Evolutionary conservation across 2,113 vertebrate genomes (phyloP).

Genomic region (Nicator chloris): DNA sequence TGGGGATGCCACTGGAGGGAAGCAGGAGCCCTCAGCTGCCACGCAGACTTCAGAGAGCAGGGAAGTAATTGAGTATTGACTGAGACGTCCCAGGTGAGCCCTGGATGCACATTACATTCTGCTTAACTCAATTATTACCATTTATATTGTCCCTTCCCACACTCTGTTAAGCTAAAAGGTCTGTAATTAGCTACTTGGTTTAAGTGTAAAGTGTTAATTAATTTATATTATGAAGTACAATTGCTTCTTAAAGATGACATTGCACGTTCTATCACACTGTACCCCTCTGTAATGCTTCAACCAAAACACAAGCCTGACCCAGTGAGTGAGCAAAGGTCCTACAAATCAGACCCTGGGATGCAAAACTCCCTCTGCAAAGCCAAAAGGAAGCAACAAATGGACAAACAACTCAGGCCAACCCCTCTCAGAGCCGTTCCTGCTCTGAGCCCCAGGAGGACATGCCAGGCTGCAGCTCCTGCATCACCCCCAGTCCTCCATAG

Average conservation of each 20-base stretch:
- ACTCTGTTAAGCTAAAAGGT: constrained; percentile 39
- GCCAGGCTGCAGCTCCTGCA: background rate
- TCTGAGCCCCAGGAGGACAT: background rate
- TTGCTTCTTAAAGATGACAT: background rate
- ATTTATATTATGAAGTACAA: constrained; percentile 18
- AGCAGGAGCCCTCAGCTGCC: background rate
- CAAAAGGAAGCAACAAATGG: background rate
- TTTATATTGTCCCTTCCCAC: constrained; percentile 3
- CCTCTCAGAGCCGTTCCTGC: too few relatives aligned
- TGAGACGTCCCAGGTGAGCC: constrained; percentile 4
- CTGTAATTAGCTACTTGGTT: constrained; percentile 57
- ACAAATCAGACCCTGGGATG: background rate
- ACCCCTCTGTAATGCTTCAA: background rate
- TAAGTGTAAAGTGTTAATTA: constrained; percentile 39
- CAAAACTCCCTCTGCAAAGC: background rate
- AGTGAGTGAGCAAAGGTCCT: background rate
- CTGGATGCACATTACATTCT: constrained; percentile 1
- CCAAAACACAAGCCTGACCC: background rate
- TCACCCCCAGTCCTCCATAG: background rate
- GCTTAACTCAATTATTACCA: constrained; percentile 53
- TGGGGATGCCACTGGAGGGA: background rate
- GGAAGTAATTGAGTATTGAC: constrained; percentile 59
- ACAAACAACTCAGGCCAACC: accelerated
- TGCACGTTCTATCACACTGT: background rate
- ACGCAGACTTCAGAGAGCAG: background rate